Percentiles rank a stretch among this genome's conserved stretches.
phyloP scores from a whole-genome alignment of 2,888 invertebrate species.

The Biston stratarius region DNA sequence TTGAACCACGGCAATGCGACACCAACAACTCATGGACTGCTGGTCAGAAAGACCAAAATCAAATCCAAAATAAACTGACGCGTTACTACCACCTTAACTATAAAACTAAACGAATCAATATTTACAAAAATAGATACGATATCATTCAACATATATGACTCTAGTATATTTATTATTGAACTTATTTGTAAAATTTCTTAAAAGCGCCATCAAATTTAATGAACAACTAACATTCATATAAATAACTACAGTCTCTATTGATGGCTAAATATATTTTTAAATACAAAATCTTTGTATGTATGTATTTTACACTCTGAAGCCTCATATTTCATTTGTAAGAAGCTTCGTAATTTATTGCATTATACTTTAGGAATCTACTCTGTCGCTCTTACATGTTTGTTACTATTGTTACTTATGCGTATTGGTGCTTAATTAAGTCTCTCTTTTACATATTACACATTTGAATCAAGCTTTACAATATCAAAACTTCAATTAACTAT shows the following conservation, averaged over 20 bases:
- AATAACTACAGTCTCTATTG: slow-evolving; percentile 78
- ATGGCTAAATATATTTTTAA: slow-evolving; percentile 64
- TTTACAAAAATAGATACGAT: slow-evolving; percentile 65
- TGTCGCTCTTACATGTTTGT: slow-evolving; percentile 35
- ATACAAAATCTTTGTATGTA: slow-evolving; percentile 54
- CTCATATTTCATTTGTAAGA: slow-evolving; percentile 52
- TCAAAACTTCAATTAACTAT: slow-evolving; percentile 56
- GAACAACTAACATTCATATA: slow-evolving; percentile 82
- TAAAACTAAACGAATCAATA: slow-evolving; percentile 53
- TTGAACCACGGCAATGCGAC: slow-evolving; percentile 48
- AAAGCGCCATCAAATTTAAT: slow-evolving; percentile 68
- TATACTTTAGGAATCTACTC: slow-evolving; percentile 56
- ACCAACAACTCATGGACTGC: slow-evolving; percentile 53
- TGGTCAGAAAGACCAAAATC: slow-evolving; percentile 50
- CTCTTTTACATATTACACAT: slow-evolving; percentile 53
- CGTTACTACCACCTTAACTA: slow-evolving; percentile 51
- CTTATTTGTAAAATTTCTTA: slow-evolving; percentile 62
- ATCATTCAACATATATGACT: slow-evolving; percentile 49
- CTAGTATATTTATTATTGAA: slow-evolving; percentile 53
- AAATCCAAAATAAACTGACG: slow-evolving; percentile 47
- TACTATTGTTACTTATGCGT: slow-evolving; percentile 46
- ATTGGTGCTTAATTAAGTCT: slow-evolving; percentile 56
- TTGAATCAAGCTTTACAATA: slow-evolving; percentile 55
- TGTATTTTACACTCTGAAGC: slow-evolving; percentile 44
- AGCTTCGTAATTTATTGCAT: slow-evolving; percentile 60